Conservation (phyloP, 1,140 invertebrate genomes). For the Lasioglossum albipes region DNA sequence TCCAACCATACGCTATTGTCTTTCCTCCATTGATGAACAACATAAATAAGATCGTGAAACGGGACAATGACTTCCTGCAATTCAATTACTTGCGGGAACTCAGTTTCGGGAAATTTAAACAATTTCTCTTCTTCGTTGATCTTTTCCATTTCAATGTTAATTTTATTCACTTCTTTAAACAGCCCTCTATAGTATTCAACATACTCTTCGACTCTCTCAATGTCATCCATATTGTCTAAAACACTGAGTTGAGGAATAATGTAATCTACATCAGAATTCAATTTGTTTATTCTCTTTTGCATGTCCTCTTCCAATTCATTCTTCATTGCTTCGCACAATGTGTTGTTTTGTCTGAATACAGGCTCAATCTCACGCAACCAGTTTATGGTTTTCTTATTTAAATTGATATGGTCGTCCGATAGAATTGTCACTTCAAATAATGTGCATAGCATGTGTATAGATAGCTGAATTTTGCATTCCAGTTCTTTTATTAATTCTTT, state of each 20-base stretch:
- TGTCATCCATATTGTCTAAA: constrained; percentile 78
- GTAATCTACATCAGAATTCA: constrained; percentile 82
- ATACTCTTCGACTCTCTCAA: constrained; percentile 73
- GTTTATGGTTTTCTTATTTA: constrained; percentile 76
- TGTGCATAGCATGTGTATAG: constrained; percentile 71
- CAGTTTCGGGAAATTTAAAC: constrained; percentile 85
- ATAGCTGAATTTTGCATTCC: constrained; percentile 71
- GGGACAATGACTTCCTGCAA: constrained; percentile 77
- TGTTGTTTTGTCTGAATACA: constrained; percentile 78
- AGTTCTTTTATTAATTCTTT: constrained; percentile 73
- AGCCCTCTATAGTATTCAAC: constrained; percentile 80
- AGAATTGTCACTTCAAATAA: constrained; percentile 78
- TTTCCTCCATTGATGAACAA: constrained; percentile 84
- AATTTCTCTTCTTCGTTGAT: constrained; percentile 86
- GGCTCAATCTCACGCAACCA: constrained; percentile 80
- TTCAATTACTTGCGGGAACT: constrained; percentile 83
- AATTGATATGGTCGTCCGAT: constrained; percentile 74
- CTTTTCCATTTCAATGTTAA: constrained; percentile 81
- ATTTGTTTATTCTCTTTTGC: constrained; percentile 80
- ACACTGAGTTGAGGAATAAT: constrained; percentile 80
- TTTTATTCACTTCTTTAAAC: constrained; percentile 80
- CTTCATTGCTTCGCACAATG: constrained; percentile 83
- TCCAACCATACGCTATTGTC: constrained; percentile 85
- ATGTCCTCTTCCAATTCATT: constrained; percentile 83
- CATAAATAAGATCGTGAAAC: constrained; percentile 74